Evolutionary conservation across 2,888 invertebrate genomes (phyloP), one percentile per base, ranked within the genome.

Genomic region (Geophilus truncorum): DNA sequence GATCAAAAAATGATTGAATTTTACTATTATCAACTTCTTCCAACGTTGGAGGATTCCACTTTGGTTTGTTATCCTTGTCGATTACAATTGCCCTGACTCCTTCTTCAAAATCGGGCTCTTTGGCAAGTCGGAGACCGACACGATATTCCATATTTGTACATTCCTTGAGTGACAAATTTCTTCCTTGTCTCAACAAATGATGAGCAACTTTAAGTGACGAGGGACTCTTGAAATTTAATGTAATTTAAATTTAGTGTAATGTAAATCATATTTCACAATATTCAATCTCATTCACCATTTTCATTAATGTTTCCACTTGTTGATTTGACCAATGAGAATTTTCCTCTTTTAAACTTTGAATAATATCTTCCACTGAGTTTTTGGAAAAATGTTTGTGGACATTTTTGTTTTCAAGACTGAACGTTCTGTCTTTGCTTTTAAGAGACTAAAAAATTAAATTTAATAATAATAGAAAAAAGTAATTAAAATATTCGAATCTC

Each of bases 121-220:
- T 84, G 89, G 90, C 81, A 92, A 90, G 88, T 30, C 87, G 85
- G 82, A 89, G 88, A 15, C 89, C 92, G 81, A 98, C 87, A 82
- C 97, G 90, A 87, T 93, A 96, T 88, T 99, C 99, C 93, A 96
- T 95, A 85, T 91, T 89, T 15, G 99, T 90, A 85, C 95, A 95
- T 84, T 98, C 94, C 25, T 91, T 89, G 81, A 98, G 89, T 77
- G 90, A 92, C 84, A 94, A 88, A 80, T 91, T 90, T 0, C 90
- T 90, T 10, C 79, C 79, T 5, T 97, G 98, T 82, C 92, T 89
- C 83, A 93, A 91, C 79, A 98, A 86, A 83, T 94, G 92, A 82
- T 93, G 89, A 0, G 97, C 93, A 0, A 98, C 90, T 90, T 97
- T 97, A 84, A 98, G 88, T 6, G 97, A 94, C 0, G 95, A 94